Base-by-base conservation (phyloP, 2,797 vertebrate genomes). In the Distichodus sexfasciatus region DNA sequence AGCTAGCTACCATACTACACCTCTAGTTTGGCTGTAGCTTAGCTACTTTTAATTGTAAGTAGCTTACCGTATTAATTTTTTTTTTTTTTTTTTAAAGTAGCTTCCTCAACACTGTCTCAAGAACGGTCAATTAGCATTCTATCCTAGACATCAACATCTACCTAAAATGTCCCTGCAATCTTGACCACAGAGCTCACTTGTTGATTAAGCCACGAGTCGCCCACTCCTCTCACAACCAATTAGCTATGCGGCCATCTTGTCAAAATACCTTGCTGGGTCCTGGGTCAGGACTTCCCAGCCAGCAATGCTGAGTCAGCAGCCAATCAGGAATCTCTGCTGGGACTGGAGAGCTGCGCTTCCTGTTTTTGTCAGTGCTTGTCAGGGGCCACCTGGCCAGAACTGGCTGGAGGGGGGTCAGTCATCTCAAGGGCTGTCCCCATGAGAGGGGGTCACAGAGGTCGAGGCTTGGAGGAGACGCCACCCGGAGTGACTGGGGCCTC, bases 351-450 rank as follows among this genome's bases (percentile, higher is more conserved):
- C 46, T 36, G 57, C 47, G 64, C 73, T 51, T 79, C 75, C 73
- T 79, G 74, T 76, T 77, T 75, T 77, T 77, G 75, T 77, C 76
- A 78, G 64, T 0, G 48, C 54, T 73, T 80, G 79, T 80, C 79
- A 81, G 72, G 35, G 71, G 79, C 77, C 76, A 79, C 79, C 79
- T 76, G 75, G 67, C 73, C 76, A 68, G 50, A 67, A 44, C 62
- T 6, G 64, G 65, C 71, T 9, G 35, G 57, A 72, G 53, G 69
- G 44, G 24, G 75, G 63, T 76, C 61, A 69, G 70, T 66, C 67
- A 63, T 59, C 46, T 51, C 33, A 1, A 58, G 72, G 70, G 57
- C 58, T 15, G 48, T 77, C 72, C 75, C 69, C 71, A 54, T n/a
- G n/a, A 70, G 66, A 60, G 72, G 50, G 72, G 76, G 76, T 80